Evolutionary conservation across 2,797 vertebrate genomes (phyloP).

Genomic region (Manis pentadactyla): DNA sequence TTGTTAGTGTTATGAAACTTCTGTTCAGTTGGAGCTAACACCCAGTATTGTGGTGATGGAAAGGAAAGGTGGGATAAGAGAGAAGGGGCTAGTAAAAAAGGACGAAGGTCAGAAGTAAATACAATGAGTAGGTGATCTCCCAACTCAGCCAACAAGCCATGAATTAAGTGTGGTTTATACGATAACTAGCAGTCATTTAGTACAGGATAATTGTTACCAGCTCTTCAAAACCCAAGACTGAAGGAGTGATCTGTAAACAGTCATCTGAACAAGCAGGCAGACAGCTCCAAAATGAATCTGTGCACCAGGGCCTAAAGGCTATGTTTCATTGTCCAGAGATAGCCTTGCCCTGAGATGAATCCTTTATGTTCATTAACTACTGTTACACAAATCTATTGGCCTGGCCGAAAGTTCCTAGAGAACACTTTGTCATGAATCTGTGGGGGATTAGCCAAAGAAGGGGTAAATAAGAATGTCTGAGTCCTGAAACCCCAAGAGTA

Average conservation of each 20-base stretch:
- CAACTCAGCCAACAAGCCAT: constrained; percentile 57
- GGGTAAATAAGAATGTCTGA: background rate
- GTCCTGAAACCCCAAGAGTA: background rate
- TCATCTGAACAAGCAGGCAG: constrained; percentile 67
- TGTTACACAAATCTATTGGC: background rate
- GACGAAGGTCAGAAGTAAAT: constrained; percentile 43
- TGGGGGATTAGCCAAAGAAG: background rate
- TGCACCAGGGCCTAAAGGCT: background rate
- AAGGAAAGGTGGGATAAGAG: background rate
- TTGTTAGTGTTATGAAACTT: background rate
- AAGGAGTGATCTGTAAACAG: constrained; percentile 68
- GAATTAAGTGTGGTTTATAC: constrained; percentile 67
- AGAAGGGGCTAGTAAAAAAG: background rate
- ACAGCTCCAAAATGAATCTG: constrained; percentile 59
- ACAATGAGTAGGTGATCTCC: constrained; percentile 66
- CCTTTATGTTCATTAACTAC: constrained; percentile 37
- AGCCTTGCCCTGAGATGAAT: constrained; percentile 38
- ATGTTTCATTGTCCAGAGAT: constrained; percentile 61
- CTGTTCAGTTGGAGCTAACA: background rate
- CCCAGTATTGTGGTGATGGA: background rate
- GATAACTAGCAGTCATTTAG: constrained; percentile 76
- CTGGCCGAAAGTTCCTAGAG: background rate
- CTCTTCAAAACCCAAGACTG: constrained; percentile 57
- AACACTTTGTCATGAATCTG: background rate
- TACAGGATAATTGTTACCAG: constrained; percentile 76